Percentiles rank a stretch among this genome's conserved stretches.
Evolutionary conservation across 1,140 invertebrate species (phyloP).

Genomic region (Conus ventricosus): DNA sequence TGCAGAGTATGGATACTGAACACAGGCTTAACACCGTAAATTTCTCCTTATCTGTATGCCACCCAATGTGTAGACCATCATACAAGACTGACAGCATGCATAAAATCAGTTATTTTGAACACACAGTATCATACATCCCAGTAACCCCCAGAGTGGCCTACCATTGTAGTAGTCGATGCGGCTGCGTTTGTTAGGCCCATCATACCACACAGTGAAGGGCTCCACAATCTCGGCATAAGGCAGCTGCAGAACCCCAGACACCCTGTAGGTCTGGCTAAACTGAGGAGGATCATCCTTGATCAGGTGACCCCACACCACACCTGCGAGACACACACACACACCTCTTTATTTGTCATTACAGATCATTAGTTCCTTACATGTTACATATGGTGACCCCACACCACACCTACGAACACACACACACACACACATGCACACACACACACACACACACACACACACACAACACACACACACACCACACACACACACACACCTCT

Average conservation of each 20-base stretch:
- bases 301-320: not conserved
- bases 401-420: too few species aligned
- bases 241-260: slow-evolving; percentile 76
- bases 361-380: too few species aligned
- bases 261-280: slow-evolving; percentile 56
- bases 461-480: too few species aligned
- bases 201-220: slow-evolving; percentile 92
- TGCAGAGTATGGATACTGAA: too few species aligned
- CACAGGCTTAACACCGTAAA: not conserved
- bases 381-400: too few species aligned
- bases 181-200: slow-evolving; percentile 83
- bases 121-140: too few species aligned
- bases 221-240: slow-evolving; percentile 93
- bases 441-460: too few species aligned
- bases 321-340: not conserved
- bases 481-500: too few species aligned
- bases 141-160: slow-evolving; percentile 60
- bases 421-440: too few species aligned
- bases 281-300: slow-evolving; percentile 45
- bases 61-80: not conserved
- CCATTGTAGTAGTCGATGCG: slow-evolving; percentile 97
- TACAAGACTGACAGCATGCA: too few species aligned
- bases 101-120: too few species aligned
- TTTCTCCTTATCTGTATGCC: not conserved
- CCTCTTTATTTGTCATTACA: too few species aligned